Conservation (phyloP, 2,888 invertebrate genomes). For the Sclerodermus sp. region DNA sequence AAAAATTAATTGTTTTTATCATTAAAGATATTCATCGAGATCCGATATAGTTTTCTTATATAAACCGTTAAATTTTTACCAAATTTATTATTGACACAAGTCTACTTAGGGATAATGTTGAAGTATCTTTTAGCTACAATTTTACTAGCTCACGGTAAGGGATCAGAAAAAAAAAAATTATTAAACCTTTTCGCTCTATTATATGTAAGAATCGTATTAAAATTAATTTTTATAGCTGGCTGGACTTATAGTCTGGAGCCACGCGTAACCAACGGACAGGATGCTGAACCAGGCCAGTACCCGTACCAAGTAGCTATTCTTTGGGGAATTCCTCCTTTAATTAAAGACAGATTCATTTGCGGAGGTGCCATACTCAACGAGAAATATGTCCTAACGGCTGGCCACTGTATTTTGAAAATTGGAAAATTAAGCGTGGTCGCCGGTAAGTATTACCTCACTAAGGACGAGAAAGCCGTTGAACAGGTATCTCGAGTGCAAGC, state of each 20-base stretch:
- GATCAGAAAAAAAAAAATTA: too few species aligned
- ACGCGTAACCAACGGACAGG: conserved; percentile 37
- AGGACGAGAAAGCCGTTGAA: too few species aligned
- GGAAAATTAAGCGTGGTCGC: too few species aligned
- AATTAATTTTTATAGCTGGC: conserved; percentile 19
- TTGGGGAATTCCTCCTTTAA: too few species aligned
- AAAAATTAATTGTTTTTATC: conserved; percentile 2
- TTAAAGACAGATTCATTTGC: too few species aligned
- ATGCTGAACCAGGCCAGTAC: conserved; percentile 43
- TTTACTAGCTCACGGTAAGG: conserved; percentile 36
- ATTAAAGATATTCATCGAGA: not conserved
- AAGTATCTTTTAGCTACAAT: conserved; percentile 22
- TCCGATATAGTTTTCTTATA: conserved; percentile 15
- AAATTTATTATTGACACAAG: not conserved
- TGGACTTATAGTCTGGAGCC: conserved; percentile 17
- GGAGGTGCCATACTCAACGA: too few species aligned
- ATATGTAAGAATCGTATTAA: too few species aligned
- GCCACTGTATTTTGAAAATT: too few species aligned
- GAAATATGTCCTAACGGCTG: too few species aligned
- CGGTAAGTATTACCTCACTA: too few species aligned
- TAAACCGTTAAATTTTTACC: conserved; percentile 11
- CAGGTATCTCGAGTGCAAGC: too few species aligned
- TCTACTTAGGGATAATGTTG: conserved; percentile 22
- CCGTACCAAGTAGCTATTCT: not conserved
- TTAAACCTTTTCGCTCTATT: too few species aligned